These are phyloP conservation scores for Amia ocellicauda DNA, from an alignment of 2,113 vertebrate genomes.

Conservation along the genomic window DNA sequence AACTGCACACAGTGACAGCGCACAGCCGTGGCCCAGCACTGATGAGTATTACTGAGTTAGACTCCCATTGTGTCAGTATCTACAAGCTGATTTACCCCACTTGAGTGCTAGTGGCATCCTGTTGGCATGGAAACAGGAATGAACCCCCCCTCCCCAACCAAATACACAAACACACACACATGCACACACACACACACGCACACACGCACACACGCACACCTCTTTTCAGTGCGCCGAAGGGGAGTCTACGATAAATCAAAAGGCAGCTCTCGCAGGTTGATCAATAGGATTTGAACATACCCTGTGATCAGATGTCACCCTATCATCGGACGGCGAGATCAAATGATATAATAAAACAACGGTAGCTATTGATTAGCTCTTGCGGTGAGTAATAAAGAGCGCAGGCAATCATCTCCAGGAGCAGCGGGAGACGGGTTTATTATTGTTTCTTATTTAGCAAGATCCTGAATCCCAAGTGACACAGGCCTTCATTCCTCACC, in stretches of 20 bases:
- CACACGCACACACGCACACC: not conserved
- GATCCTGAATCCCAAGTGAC: slow-evolving; percentile 36
- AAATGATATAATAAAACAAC: slow-evolving; percentile 61
- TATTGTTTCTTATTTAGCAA: slow-evolving; percentile 31
- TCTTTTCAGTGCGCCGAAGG: not conserved
- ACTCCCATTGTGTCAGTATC: too few relatives aligned
- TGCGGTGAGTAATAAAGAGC: slow-evolving; percentile 46
- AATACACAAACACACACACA: not conserved
- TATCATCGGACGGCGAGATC: slow-evolving; percentile 53
- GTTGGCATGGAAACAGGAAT: not conserved
- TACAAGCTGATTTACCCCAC: not conserved
- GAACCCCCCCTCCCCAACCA: not conserved
- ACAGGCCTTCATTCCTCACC: too few relatives aligned
- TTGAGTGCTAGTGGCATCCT: not conserved
- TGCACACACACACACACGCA: slow-evolving; percentile 12
- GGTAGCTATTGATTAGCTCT: slow-evolving; percentile 46
- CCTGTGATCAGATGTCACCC: slow-evolving; percentile 51
- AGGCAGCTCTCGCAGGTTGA: slow-evolving; percentile 19
- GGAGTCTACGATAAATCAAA: slow-evolving; percentile 35
- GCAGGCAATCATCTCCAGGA: slow-evolving; percentile 11
- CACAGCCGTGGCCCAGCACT: too few relatives aligned
- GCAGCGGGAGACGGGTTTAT: slow-evolving; percentile 18
- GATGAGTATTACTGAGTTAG: not conserved
- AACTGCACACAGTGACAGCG: too few relatives aligned
- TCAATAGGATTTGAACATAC: slow-evolving; percentile 51